A percentile compares a stretch with the other conserved stretches of the same genome.
These are phyloP conservation scores for Aplodontia rufa DNA, from an alignment of 2,113 vertebrate species.

Conservation along the genomic window DNA sequence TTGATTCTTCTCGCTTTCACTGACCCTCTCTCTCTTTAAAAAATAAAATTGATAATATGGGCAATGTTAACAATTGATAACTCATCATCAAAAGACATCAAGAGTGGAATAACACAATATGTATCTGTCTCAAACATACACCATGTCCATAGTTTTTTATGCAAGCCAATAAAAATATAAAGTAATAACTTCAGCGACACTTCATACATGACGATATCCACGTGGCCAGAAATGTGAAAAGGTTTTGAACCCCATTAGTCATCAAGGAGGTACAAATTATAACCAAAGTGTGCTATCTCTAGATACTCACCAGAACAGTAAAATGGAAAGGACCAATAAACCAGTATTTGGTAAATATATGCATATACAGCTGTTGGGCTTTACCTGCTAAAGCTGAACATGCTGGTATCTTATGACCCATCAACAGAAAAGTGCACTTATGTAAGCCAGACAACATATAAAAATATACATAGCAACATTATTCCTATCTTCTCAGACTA, in stretches of 20 bases:
- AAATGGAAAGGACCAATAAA: not conserved
- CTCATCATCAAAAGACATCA: not conserved
- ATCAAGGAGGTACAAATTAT: not conserved
- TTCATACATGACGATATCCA: not conserved
- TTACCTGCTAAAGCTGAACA: not conserved
- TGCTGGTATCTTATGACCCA: not conserved
- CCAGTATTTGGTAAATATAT: not conserved
- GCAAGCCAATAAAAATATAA: not conserved
- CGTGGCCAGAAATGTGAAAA: not conserved
- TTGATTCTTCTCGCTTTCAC: too few species aligned
- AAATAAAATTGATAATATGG: not conserved
- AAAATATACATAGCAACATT: not conserved
- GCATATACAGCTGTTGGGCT: not conserved
- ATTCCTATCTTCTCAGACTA: not conserved
- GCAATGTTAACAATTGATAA: slow-evolving; percentile 15
- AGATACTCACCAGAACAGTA: not conserved
- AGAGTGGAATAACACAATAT: not conserved
- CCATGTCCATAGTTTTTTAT: not conserved
- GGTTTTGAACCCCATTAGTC: not conserved
- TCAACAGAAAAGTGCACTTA: not conserved
- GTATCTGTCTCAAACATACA: not conserved
- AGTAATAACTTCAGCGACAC: not conserved
- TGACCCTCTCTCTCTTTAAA: too few species aligned
- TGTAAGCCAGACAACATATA: not conserved
- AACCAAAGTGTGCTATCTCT: not conserved